Percentiles rank a stretch among this genome's conserved stretches.
Evolutionary conservation across 2,888 invertebrate species (phyloP).

Genomic region (Cantharis lateralis): DNA sequence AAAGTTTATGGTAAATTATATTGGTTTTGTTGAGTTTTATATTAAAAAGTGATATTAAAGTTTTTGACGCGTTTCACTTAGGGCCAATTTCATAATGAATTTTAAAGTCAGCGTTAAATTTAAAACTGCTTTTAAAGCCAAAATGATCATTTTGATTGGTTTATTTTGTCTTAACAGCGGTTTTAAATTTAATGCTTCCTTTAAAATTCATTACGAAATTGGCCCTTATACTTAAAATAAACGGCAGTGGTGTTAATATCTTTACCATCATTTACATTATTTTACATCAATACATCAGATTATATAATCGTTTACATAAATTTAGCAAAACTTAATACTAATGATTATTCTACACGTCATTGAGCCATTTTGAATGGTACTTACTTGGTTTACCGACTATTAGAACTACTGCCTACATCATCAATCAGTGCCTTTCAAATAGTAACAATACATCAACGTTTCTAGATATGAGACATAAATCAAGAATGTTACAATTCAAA

Average conservation of each 20-base stretch:
- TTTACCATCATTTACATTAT: background rate
- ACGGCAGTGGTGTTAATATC: background rate
- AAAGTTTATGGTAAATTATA: too few species aligned
- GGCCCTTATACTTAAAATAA: too few species aligned
- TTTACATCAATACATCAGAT: background rate
- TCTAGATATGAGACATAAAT: slow-evolving; percentile 10
- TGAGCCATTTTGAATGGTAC: background rate
- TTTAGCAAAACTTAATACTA: background rate
- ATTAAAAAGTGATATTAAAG: too few species aligned
- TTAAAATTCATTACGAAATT: too few species aligned
- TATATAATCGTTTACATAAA: background rate
- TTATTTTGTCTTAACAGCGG: too few species aligned
- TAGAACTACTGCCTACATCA: background rate
- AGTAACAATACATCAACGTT: slow-evolving; percentile 10
- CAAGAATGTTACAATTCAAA: slow-evolving; percentile 2
- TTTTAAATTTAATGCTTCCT: too few species aligned
- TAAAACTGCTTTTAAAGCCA: too few species aligned
- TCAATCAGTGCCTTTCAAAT: slow-evolving; percentile 10
- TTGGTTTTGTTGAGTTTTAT: too few species aligned
- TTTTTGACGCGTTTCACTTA: too few species aligned
- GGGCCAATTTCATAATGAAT: too few species aligned
- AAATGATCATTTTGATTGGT: too few species aligned
- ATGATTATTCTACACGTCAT: background rate
- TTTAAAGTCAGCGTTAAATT: too few species aligned
- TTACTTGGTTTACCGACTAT: background rate